phyloP scores from a whole-genome alignment of 2,888 invertebrate species.

The Augochlorella aurata region DNA sequence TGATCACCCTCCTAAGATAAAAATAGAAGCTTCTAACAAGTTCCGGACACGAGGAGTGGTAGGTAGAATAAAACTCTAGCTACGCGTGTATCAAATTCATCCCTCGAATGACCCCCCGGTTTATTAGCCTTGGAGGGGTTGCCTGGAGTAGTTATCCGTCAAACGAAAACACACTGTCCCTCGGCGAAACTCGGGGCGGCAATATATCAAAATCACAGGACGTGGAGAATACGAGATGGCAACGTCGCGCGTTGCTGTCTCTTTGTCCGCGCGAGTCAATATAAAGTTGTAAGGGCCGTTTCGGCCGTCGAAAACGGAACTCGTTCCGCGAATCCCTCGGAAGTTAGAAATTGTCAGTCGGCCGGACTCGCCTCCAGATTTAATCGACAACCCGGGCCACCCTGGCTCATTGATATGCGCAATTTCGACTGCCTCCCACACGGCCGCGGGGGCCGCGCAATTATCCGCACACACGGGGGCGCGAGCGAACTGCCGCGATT shows the following conservation, averaged over 20 bases:
- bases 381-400: slow-evolving; percentile 52
- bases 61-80: background rate
- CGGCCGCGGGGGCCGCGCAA: slow-evolving; percentile 54
- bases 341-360: slow-evolving; percentile 62
- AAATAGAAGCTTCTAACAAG: too few relatives aligned
- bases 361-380: slow-evolving; percentile 53
- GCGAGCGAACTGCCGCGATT: slow-evolving; percentile 48
- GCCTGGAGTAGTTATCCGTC: slow-evolving; percentile 7
- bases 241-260: background rate
- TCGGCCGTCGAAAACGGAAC: slow-evolving; percentile 39
- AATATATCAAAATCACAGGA: slow-evolving; percentile 4
- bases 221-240: too few relatives aligned
- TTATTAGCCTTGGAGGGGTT: slow-evolving; percentile 3
- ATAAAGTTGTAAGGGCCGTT: slow-evolving; percentile 43
- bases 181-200: background rate
- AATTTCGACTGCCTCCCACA: slow-evolving; percentile 67
- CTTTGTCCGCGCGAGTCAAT: slow-evolving; percentile 36
- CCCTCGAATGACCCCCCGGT: background rate
- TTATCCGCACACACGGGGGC: slow-evolving; percentile 55
- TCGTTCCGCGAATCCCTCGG: slow-evolving; percentile 42
- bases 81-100: slow-evolving; percentile 5
- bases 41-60: background rate
- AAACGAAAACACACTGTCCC: slow-evolving; percentile 12
- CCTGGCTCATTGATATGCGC: slow-evolving; percentile 68
- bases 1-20: too few relatives aligned